Conservation (phyloP, 2,797 vertebrate genomes). For the Bovichtus diacanthus region DNA sequence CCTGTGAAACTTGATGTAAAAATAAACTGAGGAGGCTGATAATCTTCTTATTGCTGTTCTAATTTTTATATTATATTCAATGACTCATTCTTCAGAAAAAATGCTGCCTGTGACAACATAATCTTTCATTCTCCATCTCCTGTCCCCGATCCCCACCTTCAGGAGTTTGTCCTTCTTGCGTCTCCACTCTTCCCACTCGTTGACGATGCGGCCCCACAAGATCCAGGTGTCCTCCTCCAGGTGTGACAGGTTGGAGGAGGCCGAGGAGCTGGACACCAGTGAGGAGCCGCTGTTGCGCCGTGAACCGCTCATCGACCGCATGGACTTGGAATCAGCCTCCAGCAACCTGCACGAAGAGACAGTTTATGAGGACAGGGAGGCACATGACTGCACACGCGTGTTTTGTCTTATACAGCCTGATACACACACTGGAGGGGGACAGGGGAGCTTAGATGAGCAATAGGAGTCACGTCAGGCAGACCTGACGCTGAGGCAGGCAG, state of each 20-base stretch:
- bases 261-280: constrained; percentile 97
- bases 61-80: background rate
- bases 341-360: constrained; percentile 85
- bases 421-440: background rate
- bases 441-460: background rate
- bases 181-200: constrained; percentile 98
- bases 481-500: constrained; percentile 15
- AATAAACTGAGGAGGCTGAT: constrained; percentile 18
- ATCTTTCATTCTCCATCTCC: background rate
- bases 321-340: constrained; percentile 97
- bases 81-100: constrained; percentile 11
- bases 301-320: constrained; percentile 96
- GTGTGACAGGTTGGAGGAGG: constrained; percentile 98
- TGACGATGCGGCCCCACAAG: constrained; percentile 98
- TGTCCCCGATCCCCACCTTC: constrained; percentile 85
- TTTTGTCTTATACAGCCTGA: background rate
- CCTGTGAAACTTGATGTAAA: constrained; percentile 2
- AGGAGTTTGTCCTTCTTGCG: constrained; percentile 98
- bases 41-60: constrained; percentile 12
- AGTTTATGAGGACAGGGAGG: background rate
- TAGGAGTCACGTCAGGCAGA: background rate
- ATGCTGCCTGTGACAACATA: background rate
- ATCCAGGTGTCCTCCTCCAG: constrained; percentile 99
- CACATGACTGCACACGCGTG: background rate
- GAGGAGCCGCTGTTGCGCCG: constrained; percentile 98